Evolutionary conservation across 2,113 vertebrate species (phyloP), one percentile per base, ranked within the genome.

Genomic region (Hyperoodon ampullatus): DNA sequence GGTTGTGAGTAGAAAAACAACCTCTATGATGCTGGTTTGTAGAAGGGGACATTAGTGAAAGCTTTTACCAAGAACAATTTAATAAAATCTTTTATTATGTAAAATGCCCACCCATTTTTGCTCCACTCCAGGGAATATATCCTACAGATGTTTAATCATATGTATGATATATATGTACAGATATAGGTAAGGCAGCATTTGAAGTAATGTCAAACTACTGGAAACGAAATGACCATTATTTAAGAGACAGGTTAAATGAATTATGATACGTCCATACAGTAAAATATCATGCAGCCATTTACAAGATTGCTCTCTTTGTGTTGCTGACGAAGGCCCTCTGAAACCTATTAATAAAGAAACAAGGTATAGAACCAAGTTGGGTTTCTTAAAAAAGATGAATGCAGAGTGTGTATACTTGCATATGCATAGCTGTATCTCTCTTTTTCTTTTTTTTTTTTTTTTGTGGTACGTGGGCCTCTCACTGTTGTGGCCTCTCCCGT

Each of bases 311-410:
- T 80, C 7, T 89, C 28, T n/a, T 71, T 88, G 12, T 78, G 10
- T 77, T 82, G 63, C 28, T 26, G 15, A 4, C 88, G 75, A 90
- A 70, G 26, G 35, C 28, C 77, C 21, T 88, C 15, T 44, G 61
- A 90, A 89, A 39, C 78, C 35, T 90, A 33, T 88, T 89, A 85
- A 65, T 15, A 89, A 65, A 58, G 88, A 87, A 68, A 82, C 8
- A 60, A 71, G 4, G 10, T 50, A 18, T n/a, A 65, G 70, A 88
- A 61, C 35, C 66, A 74, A 53, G 28, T 58, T 80, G 42, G 6
- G 4, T 92, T 81, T 91, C 61, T 63, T 26, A 28, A 78, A 83
- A 83, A 53, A 28, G 33, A 16, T 75, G 47, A 68, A 61, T 47
- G 58, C 44, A 47, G 19, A 70, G 21, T 75, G 4, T 87, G 3